Conservation (phyloP, 1,140 invertebrate genomes). For the Dinoponera quadriceps region DNA sequence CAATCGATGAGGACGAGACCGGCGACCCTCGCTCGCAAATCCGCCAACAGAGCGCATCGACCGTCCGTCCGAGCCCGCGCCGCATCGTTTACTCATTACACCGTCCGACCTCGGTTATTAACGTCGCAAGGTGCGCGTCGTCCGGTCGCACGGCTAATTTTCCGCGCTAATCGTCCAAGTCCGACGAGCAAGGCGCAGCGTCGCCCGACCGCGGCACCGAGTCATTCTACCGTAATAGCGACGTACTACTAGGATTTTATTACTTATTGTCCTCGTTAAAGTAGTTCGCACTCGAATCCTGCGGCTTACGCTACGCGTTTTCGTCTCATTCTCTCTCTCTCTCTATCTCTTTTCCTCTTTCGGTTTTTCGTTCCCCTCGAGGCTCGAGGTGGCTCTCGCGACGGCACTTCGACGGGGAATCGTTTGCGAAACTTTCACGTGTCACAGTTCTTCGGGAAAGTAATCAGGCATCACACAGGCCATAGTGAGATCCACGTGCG, state of each 20-base stretch:
- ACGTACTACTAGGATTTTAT: conserved; percentile 67
- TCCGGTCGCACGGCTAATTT: not conserved
- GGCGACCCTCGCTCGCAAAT: conserved; percentile 24
- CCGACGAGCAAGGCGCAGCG: conserved; percentile 43
- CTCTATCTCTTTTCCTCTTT: not conserved
- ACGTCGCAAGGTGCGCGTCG: conserved; percentile 5
- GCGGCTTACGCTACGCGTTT: conserved; percentile 15
- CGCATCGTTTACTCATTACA: conserved; percentile 32
- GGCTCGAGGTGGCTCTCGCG: conserved; percentile 20
- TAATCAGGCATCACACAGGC: conserved; percentile 36
- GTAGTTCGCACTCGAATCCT: conserved; percentile 53
- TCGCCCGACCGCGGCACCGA: conserved; percentile 41
- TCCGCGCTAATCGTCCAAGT: conserved; percentile 12
- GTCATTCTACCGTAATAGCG: conserved; percentile 58
- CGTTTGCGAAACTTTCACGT: conserved; percentile 47
- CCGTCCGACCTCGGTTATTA: conserved; percentile 2
- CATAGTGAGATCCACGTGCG: conserved; percentile 38
- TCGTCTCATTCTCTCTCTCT: not conserved
- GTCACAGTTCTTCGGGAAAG: conserved; percentile 31
- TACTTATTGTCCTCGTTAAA: conserved; percentile 77
- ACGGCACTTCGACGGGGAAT: conserved; percentile 31
- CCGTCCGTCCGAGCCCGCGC: not conserved
- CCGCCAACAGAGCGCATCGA: conserved; percentile 38
- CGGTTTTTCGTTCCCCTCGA: not conserved
- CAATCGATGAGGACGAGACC: conserved; percentile 15